Conservation (phyloP, 1,140 invertebrate genomes). For the Tigriopus japonicus region DNA sequence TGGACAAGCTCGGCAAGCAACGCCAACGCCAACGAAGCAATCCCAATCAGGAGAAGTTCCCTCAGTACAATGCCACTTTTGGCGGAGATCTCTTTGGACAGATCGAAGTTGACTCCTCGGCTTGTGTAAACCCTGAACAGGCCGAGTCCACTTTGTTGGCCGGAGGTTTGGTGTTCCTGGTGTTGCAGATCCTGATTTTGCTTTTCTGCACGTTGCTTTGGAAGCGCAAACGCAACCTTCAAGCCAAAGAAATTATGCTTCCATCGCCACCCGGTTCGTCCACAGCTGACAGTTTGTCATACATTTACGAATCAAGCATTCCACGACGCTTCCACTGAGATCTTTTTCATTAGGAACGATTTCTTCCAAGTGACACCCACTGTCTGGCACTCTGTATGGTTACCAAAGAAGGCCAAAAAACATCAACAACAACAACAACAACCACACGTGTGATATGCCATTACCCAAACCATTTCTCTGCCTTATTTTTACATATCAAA, state of each 20-base stretch:
- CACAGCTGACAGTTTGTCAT: conserved; percentile 11
- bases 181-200: conserved; percentile 25
- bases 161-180: conserved; percentile 24
- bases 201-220: conserved; percentile 26
- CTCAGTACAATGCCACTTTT: neutral
- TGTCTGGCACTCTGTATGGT: too few species aligned
- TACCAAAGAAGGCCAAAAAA: too few species aligned
- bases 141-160: conserved; percentile 21
- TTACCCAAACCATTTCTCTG: too few species aligned
- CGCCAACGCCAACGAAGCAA: conserved; percentile 2
- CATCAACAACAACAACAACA: too few species aligned
- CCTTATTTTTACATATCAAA: too few species aligned
- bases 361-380: too few species aligned
- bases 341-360: too few species aligned
- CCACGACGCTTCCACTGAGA: conserved; percentile 5
- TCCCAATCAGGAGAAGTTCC: neutral
- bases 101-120: conserved; percentile 19
- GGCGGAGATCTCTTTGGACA: neutral
- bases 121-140: neutral
- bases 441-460: too few species aligned
- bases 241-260: conserved; percentile 1
- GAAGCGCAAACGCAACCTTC: conserved; percentile 19
- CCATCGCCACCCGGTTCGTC: neutral
- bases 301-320: conserved; percentile 10
- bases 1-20: conserved; percentile 28